Base-by-base conservation (phyloP, 2,888 invertebrate species). In the Podotricha telesiphe region DNA sequence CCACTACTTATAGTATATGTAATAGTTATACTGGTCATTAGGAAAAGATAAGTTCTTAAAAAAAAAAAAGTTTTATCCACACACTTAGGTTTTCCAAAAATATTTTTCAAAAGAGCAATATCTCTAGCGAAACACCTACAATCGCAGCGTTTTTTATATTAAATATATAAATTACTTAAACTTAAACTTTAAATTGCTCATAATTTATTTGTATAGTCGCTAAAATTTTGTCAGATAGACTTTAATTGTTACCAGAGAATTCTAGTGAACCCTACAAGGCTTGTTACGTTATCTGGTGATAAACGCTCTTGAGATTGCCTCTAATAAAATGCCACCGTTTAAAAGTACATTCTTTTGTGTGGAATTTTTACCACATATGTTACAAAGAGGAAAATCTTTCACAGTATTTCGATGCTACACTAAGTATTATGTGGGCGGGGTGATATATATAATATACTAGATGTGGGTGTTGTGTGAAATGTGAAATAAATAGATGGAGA, bases 261-360 rank as follows among this genome's bases (percentile, higher is more conserved):
- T 56, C 62, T 71, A 53, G 56, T 56, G 65, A 62, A 70, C 65
- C 58, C 65, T 68, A 56, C 22, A 71, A 69, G n/a, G n/a, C 69
- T 73, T 66, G 73, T 74, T 71, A 71, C 67, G 65, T 73, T 70
- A 70, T 69, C 72, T 66, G 59, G 68, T 70, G 71, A 73, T 70
- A 70, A 74, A 69, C 66, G 69, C 74, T 75, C 75, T 76, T 68
- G 73, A 74, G 74, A 72, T 72, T 73, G 72, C 72, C 75, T 75
- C 73, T 75, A 76, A 75, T 76, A 75, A 76, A 76, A 75, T 74
- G 72, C 67, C 72, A 74, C 68, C 73, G 71, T 62, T 72, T 72
- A 72, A 73, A 75, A 73, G 74, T 76, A 72, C 74, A 75, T 73
- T 74, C 74, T 76, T 75, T 76, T 74, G 72, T 68, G 65, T 72